Evolutionary conservation across 2,888 invertebrate genomes (phyloP).

Genomic region (Neoscelio sp.): DNA sequence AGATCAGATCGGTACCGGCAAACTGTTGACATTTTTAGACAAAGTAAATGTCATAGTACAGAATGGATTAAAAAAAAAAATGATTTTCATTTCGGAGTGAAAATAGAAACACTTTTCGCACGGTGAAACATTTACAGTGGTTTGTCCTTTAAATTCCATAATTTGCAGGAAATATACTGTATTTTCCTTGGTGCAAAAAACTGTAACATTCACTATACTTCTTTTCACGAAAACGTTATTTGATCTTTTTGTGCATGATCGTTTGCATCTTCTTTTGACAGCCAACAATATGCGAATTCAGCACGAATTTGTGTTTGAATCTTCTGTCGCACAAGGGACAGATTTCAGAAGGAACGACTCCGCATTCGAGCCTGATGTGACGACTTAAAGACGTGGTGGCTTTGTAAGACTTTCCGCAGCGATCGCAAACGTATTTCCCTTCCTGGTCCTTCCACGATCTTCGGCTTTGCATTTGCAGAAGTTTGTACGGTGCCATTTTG

Average conservation of each 20-base stretch:
- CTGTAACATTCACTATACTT: neutral
- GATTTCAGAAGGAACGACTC: conserved; percentile 80
- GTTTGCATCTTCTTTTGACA: conserved; percentile 75
- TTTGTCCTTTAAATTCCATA: no score
- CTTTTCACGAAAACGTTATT: conserved; percentile 24
- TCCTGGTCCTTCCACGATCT: conserved; percentile 57
- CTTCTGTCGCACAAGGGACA: conserved; percentile 82
- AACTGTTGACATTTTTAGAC: no score
- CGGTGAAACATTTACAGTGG: no score
- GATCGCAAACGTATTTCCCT: conserved; percentile 77
- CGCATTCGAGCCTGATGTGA: conserved; percentile 83
- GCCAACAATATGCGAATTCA: conserved; percentile 79
- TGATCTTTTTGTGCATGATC: conserved; percentile 70
- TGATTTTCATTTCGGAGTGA: no score
- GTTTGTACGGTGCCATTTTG: conserved; percentile 23
- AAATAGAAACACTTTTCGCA: no score
- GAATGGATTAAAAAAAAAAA: no score
- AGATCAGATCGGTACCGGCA: no score
- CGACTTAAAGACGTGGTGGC: conserved; percentile 81
- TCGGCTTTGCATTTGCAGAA: conserved; percentile 27
- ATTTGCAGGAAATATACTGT: no score
- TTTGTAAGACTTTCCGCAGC: conserved; percentile 82
- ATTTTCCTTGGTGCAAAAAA: neutral
- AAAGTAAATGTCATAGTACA: no score
- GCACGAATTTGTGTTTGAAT: conserved; percentile 83